Conservation (phyloP, 2,888 invertebrate genomes). For the Tetanocera ferruginea region DNA sequence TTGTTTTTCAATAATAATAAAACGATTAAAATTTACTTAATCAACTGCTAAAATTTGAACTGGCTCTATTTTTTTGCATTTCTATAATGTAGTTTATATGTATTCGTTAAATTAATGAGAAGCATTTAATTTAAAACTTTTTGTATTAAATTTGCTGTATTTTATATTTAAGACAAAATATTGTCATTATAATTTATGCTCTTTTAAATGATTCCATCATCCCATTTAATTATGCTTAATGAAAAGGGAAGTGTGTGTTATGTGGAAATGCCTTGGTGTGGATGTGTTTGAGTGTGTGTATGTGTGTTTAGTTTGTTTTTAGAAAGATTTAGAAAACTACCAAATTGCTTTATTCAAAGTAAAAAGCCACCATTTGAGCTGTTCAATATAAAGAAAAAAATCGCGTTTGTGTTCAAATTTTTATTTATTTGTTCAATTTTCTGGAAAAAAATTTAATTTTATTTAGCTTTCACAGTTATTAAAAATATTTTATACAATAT, state of each 20-base stretch:
- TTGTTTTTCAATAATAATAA: conserved; percentile 32
- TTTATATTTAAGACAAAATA: neutral
- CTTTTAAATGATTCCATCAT: conserved; percentile 68
- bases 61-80: neutral
- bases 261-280: conserved; percentile 15
- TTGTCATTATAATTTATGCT: conserved; percentile 40
- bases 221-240: conserved; percentile 53
- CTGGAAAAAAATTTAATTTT: conserved; percentile 62
- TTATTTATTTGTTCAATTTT: conserved; percentile 51
- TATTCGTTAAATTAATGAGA: neutral
- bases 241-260: neutral
- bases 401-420: conserved; percentile 49
- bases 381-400: conserved; percentile 49
- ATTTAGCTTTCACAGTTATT: conserved; percentile 70
- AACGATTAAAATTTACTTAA: neutral
- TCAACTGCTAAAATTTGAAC: neutral
- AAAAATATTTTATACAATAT: conserved; percentile 70
- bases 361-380: conserved; percentile 6
- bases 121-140: neutral
- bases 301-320: neutral
- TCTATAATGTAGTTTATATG: neutral
- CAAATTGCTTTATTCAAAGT: neutral
- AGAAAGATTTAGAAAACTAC: neutral
- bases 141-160: neutral
- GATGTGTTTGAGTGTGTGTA: conserved; percentile 7